phyloP scores from a whole-genome alignment of 2,888 invertebrate species.

The Zonitis immaculata region DNA sequence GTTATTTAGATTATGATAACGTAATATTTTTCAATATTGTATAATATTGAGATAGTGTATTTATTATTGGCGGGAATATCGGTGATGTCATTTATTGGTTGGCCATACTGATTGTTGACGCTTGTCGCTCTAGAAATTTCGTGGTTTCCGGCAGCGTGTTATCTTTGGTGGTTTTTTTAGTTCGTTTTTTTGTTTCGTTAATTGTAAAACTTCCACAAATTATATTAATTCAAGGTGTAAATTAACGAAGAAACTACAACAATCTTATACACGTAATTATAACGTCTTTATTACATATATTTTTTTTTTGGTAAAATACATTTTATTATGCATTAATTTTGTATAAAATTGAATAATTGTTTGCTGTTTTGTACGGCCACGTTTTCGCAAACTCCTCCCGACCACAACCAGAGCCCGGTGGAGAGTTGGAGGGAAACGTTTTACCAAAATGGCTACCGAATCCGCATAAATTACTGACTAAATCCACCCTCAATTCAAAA shows the following conservation, averaged over 20 bases:
- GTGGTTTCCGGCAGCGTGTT: neutral
- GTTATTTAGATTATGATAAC: too few species aligned
- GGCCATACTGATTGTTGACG: slow-evolving; percentile 1
- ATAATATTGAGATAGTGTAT: too few species aligned
- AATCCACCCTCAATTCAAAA: slow-evolving; percentile 19
- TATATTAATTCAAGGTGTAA: neutral
- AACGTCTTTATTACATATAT: neutral
- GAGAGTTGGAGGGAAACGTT: slow-evolving; percentile 44
- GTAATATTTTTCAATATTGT: too few species aligned
- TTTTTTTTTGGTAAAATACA: slow-evolving; percentile 5
- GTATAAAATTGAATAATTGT: neutral
- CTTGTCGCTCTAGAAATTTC: slow-evolving; percentile 13
- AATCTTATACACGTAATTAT: neutral
- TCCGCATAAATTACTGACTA: slow-evolving; percentile 18
- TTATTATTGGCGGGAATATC: neutral
- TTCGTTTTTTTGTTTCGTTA: neutral
- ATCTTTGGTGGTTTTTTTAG: neutral
- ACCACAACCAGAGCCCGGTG: slow-evolving; percentile 24
- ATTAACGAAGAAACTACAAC: neutral
- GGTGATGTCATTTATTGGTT: slow-evolving; percentile 6
- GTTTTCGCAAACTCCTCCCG: neutral
- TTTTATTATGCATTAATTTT: slow-evolving; percentile 10
- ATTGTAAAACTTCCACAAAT: too few species aligned
- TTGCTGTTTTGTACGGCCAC: neutral
- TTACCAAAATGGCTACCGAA: slow-evolving; percentile 43